phyloP scores from a whole-genome alignment of 2,888 invertebrate genomes.

The Orchestes rusci region DNA sequence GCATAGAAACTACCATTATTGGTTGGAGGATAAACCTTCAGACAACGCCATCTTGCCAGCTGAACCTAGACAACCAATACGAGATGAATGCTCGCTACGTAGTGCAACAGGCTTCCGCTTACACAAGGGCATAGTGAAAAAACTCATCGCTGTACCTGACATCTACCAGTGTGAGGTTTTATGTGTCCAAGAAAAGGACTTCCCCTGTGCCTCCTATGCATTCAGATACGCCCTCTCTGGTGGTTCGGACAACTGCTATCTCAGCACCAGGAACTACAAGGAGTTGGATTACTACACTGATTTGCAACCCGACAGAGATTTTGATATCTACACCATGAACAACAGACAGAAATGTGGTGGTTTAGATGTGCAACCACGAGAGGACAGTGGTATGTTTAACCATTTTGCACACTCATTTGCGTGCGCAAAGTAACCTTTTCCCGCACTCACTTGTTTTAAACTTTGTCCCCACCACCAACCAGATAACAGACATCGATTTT shows the following conservation, averaged over 20 bases:
- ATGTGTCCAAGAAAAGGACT: slow-evolving; percentile 63
- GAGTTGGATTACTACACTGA: slow-evolving; percentile 68
- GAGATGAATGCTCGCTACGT: slow-evolving; percentile 62
- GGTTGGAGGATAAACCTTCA: too few species aligned
- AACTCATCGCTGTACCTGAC: slow-evolving; percentile 57
- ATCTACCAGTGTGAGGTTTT: slow-evolving; percentile 71
- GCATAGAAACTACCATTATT: slow-evolving; percentile 33
- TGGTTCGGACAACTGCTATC: slow-evolving; percentile 73
- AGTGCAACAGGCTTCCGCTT: slow-evolving; percentile 69
- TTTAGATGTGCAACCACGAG: slow-evolving; percentile 41
- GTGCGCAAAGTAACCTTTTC: slow-evolving; percentile 1
- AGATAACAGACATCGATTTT: too few species aligned
- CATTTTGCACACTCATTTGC: neutral
- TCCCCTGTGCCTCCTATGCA: slow-evolving; percentile 69
- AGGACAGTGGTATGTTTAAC: slow-evolving; percentile 42
- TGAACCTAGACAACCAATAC: slow-evolving; percentile 33
- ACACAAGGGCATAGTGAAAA: slow-evolving; percentile 58
- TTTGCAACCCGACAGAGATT: slow-evolving; percentile 64
- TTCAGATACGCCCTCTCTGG: slow-evolving; percentile 61
- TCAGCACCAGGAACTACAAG: slow-evolving; percentile 64
- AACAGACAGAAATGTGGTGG: slow-evolving; percentile 48
- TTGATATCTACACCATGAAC: slow-evolving; percentile 72
- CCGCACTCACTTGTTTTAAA: too few species aligned
- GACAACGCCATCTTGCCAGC: slow-evolving; percentile 34
- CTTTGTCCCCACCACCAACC: too few species aligned